Evolutionary conservation across 2,797 vertebrate genomes (phyloP), one percentile per base, ranked within the genome.

Genomic region (Halcyon badia): DNA sequence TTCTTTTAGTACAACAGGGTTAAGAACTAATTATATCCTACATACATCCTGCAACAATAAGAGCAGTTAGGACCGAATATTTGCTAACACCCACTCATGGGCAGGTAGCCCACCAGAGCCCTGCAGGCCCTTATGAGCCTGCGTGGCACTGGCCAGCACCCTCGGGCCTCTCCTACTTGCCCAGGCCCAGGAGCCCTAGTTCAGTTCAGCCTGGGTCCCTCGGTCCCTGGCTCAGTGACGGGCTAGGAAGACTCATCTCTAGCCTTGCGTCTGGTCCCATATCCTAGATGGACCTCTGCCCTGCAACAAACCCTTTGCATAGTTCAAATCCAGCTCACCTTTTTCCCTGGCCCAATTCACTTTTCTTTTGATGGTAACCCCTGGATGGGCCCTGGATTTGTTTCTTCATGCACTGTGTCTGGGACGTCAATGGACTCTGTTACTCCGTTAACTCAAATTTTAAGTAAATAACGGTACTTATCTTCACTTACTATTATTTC

Each of bases 181-280:
- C 39, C 42, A 14, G 56, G 41, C 48, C 17, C 17, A 6, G 71
- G 21, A 83, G 14, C 35, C 28, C 31, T 10, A 0, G 16, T 42
- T 24, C 25, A 42, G 41, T 49, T 70, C 48, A 18, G 10, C 46
- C 46, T 13, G 22, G 46, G 14, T 66, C 19, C 52, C 30, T 41
- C 39, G 6, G 61, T 6, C 33, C 39, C 33, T 12, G 24, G 19
- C 30, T 11, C 30, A 25, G 46, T 3, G 33, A 5, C 1, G 1
- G 24, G 54, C 13, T 24, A 6, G 19, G 24, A 46, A 60, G 18
- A 24, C 11, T 39, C 10, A 11, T 26, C 54, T 31, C 39, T 17
- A 26, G 25, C 31, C 49, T n/a, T 28, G 37, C 20, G 24, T 16
- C 60, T 46, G 86, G 33, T 12, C 49, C 48, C 6, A 2, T 9